Conservation (phyloP, 2,888 invertebrate species). For the Brachyptera risi region DNA sequence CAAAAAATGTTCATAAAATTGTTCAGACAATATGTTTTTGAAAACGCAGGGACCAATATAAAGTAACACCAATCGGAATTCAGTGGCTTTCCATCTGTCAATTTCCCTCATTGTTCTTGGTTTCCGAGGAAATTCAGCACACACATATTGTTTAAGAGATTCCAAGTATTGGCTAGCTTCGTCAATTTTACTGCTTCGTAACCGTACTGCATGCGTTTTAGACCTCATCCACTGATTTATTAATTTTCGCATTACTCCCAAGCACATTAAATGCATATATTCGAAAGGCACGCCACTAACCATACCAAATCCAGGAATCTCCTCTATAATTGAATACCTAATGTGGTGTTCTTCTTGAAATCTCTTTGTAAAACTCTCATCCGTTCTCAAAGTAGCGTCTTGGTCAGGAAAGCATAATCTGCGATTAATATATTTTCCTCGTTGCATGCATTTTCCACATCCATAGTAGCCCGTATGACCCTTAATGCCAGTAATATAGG, state of each 20-base stretch:
- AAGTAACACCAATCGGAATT: not conserved
- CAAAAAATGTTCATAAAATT: constrained; percentile 3
- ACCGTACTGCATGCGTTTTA: not conserved
- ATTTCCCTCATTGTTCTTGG: constrained; percentile 32
- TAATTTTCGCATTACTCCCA: constrained; percentile 6
- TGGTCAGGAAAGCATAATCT: constrained; percentile 22
- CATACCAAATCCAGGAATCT: constrained; percentile 8
- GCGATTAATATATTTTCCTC: constrained; percentile 17
- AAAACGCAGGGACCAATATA: constrained; percentile 5
- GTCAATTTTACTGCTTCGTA: constrained; percentile 6
- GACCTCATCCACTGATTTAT: constrained; percentile 1
- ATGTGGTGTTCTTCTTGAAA: constrained; percentile 29
- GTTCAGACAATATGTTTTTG: constrained; percentile 6
- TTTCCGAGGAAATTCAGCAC: constrained; percentile 35
- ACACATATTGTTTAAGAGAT: not conserved
- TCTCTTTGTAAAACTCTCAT: constrained; percentile 25
- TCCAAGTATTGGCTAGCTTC: not conserved
- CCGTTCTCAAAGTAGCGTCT: constrained; percentile 18
- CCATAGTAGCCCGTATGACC: constrained; percentile 25
- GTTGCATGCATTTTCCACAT: constrained; percentile 29
- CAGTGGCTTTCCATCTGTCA: constrained; percentile 16
- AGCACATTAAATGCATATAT: constrained; percentile 10
- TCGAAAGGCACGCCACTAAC: not conserved
- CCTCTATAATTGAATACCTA: not conserved
- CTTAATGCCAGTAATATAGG: constrained; percentile 27